Percentiles rank a stretch among this genome's conserved stretches.
These are phyloP conservation scores for Notodonta dromedarius DNA, from an alignment of 2,888 invertebrate genomes.

Conservation along the genomic window DNA sequence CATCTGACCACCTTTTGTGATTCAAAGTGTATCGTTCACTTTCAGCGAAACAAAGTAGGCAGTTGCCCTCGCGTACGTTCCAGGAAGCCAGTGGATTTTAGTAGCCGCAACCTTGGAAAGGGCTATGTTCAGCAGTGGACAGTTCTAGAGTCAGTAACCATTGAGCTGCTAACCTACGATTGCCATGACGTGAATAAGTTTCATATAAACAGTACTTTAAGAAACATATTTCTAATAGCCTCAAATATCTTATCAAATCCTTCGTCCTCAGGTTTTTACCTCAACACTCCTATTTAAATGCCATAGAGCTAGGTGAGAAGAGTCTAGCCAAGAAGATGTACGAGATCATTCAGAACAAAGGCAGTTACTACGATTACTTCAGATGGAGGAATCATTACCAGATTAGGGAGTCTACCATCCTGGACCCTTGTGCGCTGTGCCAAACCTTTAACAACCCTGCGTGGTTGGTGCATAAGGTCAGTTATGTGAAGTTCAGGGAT, in stretches of 20 bases:
- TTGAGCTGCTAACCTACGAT: too few relatives aligned
- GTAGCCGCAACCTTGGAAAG: too few relatives aligned
- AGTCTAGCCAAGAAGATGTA: constrained; percentile 53
- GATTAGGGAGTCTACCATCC: constrained; percentile 38
- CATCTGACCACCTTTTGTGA: too few relatives aligned
- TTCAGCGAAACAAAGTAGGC: too few relatives aligned
- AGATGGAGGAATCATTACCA: constrained; percentile 63
- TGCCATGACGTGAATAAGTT: neutral
- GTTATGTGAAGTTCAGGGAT: constrained; percentile 48
- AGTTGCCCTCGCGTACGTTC: too few relatives aligned
- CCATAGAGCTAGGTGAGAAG: constrained; percentile 37
- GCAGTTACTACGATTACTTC: constrained; percentile 59
- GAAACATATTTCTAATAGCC: neutral
- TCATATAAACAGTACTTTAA: neutral
- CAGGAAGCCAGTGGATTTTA: too few relatives aligned
- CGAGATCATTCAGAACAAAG: constrained; percentile 46
- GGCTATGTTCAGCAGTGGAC: too few relatives aligned
- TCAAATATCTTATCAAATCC: too few relatives aligned
- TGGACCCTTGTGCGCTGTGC: constrained; percentile 61
- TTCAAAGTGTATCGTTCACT: too few relatives aligned
- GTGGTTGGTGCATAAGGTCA: constrained; percentile 42
- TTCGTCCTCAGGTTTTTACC: constrained; percentile 50
- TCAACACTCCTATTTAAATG: constrained; percentile 60
- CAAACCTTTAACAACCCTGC: constrained; percentile 50
- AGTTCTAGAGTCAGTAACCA: too few relatives aligned